These are phyloP conservation scores for Hydropsyche tenuis DNA, from an alignment of 1,140 invertebrate species.

Conservation along the genomic window DNA sequence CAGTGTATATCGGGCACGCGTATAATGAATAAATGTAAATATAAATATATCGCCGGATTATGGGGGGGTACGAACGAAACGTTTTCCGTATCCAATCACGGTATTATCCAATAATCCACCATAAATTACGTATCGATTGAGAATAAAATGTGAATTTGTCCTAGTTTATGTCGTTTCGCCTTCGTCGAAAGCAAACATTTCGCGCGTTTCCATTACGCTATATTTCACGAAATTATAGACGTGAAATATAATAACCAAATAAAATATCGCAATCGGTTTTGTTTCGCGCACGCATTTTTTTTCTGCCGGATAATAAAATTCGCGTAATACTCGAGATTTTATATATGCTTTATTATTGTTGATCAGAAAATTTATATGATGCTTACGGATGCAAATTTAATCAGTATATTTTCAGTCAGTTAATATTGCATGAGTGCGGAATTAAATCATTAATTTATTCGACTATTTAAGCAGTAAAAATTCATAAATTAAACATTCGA, in stretches of 20 bases:
- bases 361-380: no score
- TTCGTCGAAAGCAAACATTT: slow-evolving; percentile 13
- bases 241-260: slow-evolving; percentile 3
- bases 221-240: slow-evolving; percentile 8
- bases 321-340: no score
- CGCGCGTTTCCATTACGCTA: background rate
- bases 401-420: no score
- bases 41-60: slow-evolving; percentile 27
- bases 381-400: no score
- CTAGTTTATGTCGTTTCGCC: slow-evolving; percentile 7
- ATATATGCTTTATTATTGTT: no score
- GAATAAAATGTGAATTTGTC: slow-evolving; percentile 29
- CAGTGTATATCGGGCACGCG: background rate
- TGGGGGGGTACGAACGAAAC: background rate
- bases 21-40: slow-evolving; percentile 17
- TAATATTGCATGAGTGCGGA: no score
- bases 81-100: slow-evolving; percentile 30
- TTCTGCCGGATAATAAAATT: no score
- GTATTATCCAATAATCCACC: slow-evolving; percentile 36
- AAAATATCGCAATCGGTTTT: no score
- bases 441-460: no score
- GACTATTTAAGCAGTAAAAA: no score
- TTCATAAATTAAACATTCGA: no score
- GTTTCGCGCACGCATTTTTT: no score
- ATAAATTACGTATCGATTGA: slow-evolving; percentile 32